phyloP scores from a whole-genome alignment of 2,888 invertebrate species.

The Chymomyza procnemis region DNA sequence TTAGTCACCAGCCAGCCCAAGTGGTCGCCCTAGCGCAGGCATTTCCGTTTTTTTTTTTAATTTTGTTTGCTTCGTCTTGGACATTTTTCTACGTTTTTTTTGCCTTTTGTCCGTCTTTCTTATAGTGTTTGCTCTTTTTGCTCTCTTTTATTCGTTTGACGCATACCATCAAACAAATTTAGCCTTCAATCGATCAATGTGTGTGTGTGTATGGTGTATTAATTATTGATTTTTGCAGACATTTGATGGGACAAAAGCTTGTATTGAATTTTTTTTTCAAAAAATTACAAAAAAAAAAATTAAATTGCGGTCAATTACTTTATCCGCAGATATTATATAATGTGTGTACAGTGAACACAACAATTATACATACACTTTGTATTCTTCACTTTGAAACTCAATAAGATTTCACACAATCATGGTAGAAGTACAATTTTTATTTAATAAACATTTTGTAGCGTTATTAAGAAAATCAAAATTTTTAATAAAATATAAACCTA shows the following conservation, averaged over 20 bases:
- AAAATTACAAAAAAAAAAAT: not conserved
- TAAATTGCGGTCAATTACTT: not conserved
- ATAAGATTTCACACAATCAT: too few species aligned
- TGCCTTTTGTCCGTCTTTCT: not conserved
- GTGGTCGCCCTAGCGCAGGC: not conserved
- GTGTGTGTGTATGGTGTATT: not conserved
- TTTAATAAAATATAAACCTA: too few species aligned
- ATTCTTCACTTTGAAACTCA: too few species aligned
- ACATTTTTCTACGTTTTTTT: not conserved
- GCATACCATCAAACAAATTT: not conserved
- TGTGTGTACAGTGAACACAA: too few species aligned
- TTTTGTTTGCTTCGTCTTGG: not conserved
- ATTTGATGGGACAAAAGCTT: not conserved
- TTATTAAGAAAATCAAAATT: too few species aligned
- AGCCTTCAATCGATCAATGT: not conserved
- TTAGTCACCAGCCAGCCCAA: not conserved
- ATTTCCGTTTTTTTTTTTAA: constrained; percentile 5
- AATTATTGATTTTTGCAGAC: not conserved
- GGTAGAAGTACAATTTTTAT: too few species aligned
- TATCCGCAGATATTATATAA: too few species aligned
- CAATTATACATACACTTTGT: too few species aligned
- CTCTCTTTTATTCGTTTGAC: not conserved
- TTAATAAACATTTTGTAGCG: too few species aligned
- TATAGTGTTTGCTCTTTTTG: not conserved
- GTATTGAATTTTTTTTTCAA: not conserved